Evolutionary conservation across 2,888 invertebrate genomes (phyloP).

Genomic region (Patella ulyssiponensis): DNA sequence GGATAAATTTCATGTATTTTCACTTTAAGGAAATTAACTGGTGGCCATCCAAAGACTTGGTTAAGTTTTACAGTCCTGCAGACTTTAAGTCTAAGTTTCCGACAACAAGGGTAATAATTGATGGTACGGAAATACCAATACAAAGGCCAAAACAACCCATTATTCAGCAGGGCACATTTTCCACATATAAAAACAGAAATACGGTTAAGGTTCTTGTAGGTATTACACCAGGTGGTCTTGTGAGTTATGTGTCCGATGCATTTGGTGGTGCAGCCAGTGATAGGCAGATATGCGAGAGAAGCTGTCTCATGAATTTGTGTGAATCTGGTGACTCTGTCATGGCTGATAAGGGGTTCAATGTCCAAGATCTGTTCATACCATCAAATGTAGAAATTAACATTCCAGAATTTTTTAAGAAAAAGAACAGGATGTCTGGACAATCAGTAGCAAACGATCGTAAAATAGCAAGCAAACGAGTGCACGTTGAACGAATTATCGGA

Average conservation of each 20-base stretch:
- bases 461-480: conserved; percentile 41
- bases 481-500: conserved; percentile 44
- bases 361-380: conserved; percentile 33
- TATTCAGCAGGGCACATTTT: not conserved
- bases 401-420: conserved; percentile 41
- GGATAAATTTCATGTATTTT: conserved; percentile 40
- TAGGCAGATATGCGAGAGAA: conserved; percentile 40
- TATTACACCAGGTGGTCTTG: conserved; percentile 25
- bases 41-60: conserved; percentile 39
- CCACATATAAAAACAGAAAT: conserved; percentile 18
- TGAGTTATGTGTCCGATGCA: conserved; percentile 20
- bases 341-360: conserved; percentile 29
- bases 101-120: conserved; percentile 44
- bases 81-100: conserved; percentile 43
- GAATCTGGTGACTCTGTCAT: conserved; percentile 40
- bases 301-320: conserved; percentile 24
- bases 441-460: conserved; percentile 37
- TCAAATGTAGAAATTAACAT: conserved; percentile 39
- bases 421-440: conserved; percentile 33
- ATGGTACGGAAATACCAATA: conserved; percentile 47
- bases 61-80: conserved; percentile 38
- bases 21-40: conserved; percentile 41
- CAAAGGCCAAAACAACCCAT: conserved; percentile 17
- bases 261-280: conserved; percentile 43
- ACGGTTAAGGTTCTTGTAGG: conserved; percentile 30